Conservation (phyloP, 2,113 vertebrate species). For the Lasiurus borealis region DNA sequence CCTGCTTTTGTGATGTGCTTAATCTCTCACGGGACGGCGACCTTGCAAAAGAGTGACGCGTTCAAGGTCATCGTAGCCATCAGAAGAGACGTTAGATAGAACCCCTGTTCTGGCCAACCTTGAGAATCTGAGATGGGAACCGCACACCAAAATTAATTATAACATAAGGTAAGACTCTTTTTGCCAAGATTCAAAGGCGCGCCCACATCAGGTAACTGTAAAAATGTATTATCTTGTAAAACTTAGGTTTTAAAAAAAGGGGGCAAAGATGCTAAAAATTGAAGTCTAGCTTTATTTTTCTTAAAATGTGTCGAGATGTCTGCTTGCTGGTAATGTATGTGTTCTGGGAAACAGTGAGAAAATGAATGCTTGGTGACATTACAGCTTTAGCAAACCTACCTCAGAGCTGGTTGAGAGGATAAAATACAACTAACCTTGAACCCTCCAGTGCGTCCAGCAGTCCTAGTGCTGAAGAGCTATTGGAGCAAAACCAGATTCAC, state of each 20-base stretch:
- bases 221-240: slow-evolving; percentile 81
- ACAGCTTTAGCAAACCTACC: slow-evolving; percentile 71
- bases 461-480: slow-evolving; percentile 11
- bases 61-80: not conserved
- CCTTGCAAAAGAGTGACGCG: not conserved
- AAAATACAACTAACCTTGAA: not conserved
- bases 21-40: rapidly evolving
- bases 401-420: slow-evolving; percentile 60
- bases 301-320: slow-evolving; percentile 56
- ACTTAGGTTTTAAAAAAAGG: slow-evolving; percentile 61
- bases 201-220: slow-evolving; percentile 63
- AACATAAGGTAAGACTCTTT: slow-evolving; percentile 28
- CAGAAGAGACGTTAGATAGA: not conserved
- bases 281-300: slow-evolving; percentile 71
- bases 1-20: not conserved
- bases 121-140: not conserved
- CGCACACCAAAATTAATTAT: not conserved
- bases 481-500: not conserved
- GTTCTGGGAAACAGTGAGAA: slow-evolving; percentile 1
- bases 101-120: slow-evolving; percentile 6
- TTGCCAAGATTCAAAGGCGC: slow-evolving; percentile 54
- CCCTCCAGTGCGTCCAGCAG: slow-evolving; percentile 47
- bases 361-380: not conserved
- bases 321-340: not conserved
- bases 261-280: slow-evolving; percentile 37